These are phyloP conservation scores for Ardeotis arabs DNA, from an alignment of 2,113 vertebrate genomes.

Conservation along the genomic window DNA sequence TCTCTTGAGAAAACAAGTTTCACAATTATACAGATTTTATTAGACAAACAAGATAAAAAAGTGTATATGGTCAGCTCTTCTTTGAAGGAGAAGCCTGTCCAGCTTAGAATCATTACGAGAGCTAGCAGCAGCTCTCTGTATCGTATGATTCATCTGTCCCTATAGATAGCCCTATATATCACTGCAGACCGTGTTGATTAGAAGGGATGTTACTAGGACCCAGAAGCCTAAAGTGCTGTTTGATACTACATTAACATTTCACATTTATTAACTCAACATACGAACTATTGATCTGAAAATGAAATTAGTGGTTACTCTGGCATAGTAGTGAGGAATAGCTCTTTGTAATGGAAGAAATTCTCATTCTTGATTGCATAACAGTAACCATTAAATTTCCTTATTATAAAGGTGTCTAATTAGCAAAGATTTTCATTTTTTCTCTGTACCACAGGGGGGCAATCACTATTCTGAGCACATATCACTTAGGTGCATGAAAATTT, in stretches of 20 bases:
- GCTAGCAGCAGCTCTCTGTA: background rate
- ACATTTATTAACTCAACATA: conserved; percentile 71
- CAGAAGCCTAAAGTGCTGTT: conserved; percentile 61
- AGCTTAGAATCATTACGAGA: conserved; percentile 33
- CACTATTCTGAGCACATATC: conserved; percentile 75
- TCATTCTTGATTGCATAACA: conserved; percentile 60
- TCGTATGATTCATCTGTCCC: conserved; percentile 44
- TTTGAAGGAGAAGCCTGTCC: conserved; percentile 42
- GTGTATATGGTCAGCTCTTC: conserved; percentile 46
- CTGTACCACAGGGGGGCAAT: conserved; percentile 58
- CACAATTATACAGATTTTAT: conserved; percentile 73
- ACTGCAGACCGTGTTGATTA: conserved; percentile 41
- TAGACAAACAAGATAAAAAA: conserved; percentile 70
- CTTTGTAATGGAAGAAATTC: conserved; percentile 57
- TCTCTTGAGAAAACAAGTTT: conserved; percentile 76
- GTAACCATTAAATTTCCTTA: conserved; percentile 72
- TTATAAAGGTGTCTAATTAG: conserved; percentile 75
- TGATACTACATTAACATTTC: conserved; percentile 68
- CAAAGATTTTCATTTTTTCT: conserved; percentile 75
- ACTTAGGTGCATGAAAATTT: conserved; percentile 76
- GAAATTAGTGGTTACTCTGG: conserved; percentile 65
- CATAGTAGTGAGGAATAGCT: conserved; percentile 55
- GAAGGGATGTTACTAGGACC: conserved; percentile 43
- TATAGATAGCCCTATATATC: conserved; percentile 38
- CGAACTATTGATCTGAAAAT: conserved; percentile 76